Base-by-base conservation (phyloP, 1,140 invertebrate genomes). In the Scaptomyza montana region DNA sequence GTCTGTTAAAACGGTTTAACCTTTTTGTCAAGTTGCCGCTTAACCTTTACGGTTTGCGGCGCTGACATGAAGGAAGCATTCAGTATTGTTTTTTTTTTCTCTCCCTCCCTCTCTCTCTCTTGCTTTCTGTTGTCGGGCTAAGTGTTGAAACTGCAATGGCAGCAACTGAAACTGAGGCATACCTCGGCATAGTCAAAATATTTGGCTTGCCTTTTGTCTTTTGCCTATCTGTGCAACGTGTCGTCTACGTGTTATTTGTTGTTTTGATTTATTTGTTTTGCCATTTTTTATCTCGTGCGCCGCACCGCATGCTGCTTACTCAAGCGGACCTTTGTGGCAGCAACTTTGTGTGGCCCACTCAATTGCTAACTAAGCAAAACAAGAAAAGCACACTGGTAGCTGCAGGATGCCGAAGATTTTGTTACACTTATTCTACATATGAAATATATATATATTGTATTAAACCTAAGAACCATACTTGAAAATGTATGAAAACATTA, bases 11-110 rank as follows among this genome's bases (percentile, higher is more conserved):
- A 89, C 84, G 84, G 89, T 89, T 89, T 89, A 89, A 89, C 84
- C 84, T 89, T 89, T 87, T 87, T 87, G 84, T 87, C 84, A 87
- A 87, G 84, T 87, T 89, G 84, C 79, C 84, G 84, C 84, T 89
- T 89, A 89, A 89, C 84, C 84, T 89, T 89, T 89, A 89, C 84
- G 77, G 80, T 69, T 74, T 85, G 77, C 80, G 55, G 69, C 67
- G 77, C 85, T 89, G 85, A 82, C 84, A 87, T 87, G 77, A 75
- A 89, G 84, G 84, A 89, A 89, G 85, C 79, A 84, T 89, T 89
- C 77, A 36, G 79, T 65, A 77, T 77, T 70, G 33, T 8, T 33
- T 33, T 33, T 33, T 7, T 73, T 68, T 54, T 16, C 16, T 16
- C 30, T 61, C 30, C 53, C 25, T 8, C 33, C 5, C 30, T 30